Base-by-base conservation (phyloP, 1,140 invertebrate genomes). In the Hycleus cichorii region DNA sequence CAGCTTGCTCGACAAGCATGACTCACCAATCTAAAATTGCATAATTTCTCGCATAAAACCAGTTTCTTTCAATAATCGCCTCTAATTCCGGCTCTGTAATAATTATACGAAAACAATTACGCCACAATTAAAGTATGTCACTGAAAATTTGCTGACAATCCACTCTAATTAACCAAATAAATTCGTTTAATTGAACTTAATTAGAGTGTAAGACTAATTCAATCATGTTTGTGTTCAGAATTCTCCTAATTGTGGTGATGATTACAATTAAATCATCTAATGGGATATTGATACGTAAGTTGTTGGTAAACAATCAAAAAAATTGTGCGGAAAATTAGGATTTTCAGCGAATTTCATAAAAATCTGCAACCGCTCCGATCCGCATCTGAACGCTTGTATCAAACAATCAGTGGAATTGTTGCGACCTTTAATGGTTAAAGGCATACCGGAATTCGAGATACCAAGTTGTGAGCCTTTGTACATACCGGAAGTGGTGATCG, bases 381-480 rank as follows among this genome's bases (percentile, higher is more conserved):
- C 76, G 1, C 69, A 78, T 55, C 45, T 78, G 50, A 74, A 74
- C 49, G 68, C 73, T 24, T 79, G 78, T 58, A 74, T 79, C 9
- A 76, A 69, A 65, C 57, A 77, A 73, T 68, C 79, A 60, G 53
- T 76, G 59, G 59, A 82, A 66, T 49, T 63, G 48, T 57, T 83
- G 65, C 69, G 75, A 70, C 72, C 81, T 61, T 62, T 77, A 65
- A 61, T 83, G 12, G 75, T 69, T 2, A 66, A 71, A 70, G 83
- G 84, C 10, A 78, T 86, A 39, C 77, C 80, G 11, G 76, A 79
- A 58, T 78, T 83, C 27, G 74, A 73, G 6, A 79, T 87, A 39
- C 83, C 84, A 4, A 71, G 80, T 2, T 83, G 80, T 55, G 84
- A 87, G 62, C 84, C 85, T 0, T 70, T 86, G n/a, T 39, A 71